phyloP scores from a whole-genome alignment of 2,888 invertebrate genomes.

The Patella caerulea region DNA sequence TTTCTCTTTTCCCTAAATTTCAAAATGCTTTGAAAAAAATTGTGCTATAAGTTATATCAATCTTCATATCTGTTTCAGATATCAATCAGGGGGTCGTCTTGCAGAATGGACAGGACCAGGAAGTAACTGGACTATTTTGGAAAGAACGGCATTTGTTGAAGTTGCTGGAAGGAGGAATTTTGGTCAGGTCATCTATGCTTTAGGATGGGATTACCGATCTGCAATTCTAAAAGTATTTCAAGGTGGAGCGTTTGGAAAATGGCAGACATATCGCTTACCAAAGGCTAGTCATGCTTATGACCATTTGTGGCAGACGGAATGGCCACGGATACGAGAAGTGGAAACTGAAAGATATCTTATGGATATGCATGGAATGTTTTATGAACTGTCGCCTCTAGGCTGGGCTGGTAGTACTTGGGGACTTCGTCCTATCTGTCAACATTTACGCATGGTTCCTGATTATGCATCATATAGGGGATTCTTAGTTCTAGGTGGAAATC shows the following conservation, averaged over 20 bases:
- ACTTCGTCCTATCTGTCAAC: constrained; percentile 37
- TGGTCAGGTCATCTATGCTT: constrained; percentile 40
- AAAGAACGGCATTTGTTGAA: constrained; percentile 43
- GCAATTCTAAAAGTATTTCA: constrained; percentile 42
- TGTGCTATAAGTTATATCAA: background rate
- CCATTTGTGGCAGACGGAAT: constrained; percentile 44
- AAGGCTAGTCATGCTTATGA: constrained; percentile 45
- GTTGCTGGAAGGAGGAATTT: constrained; percentile 43
- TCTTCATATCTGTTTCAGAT: constrained; percentile 15
- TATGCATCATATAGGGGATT: constrained; percentile 41
- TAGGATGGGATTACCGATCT: constrained; percentile 43
- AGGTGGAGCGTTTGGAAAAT: constrained; percentile 27
- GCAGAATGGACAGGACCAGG: constrained; percentile 44
- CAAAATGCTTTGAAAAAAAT: too few relatives aligned
- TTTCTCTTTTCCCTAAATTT: too few relatives aligned
- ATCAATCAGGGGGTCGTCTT: constrained; percentile 37
- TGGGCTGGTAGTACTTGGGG: constrained; percentile 44
- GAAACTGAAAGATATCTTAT: constrained; percentile 43
- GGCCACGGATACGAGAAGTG: constrained; percentile 42
- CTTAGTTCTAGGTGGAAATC: constrained; percentile 42
- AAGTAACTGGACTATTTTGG: constrained; percentile 38
- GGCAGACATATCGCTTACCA: constrained; percentile 45
- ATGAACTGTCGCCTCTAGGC: constrained; percentile 43
- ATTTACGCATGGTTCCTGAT: constrained; percentile 41
- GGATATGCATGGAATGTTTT: constrained; percentile 44